Percentiles rank a stretch among this genome's conserved stretches.
Evolutionary conservation across 2,113 vertebrate genomes (phyloP).

Genomic region (Saccopteryx leptura): DNA sequence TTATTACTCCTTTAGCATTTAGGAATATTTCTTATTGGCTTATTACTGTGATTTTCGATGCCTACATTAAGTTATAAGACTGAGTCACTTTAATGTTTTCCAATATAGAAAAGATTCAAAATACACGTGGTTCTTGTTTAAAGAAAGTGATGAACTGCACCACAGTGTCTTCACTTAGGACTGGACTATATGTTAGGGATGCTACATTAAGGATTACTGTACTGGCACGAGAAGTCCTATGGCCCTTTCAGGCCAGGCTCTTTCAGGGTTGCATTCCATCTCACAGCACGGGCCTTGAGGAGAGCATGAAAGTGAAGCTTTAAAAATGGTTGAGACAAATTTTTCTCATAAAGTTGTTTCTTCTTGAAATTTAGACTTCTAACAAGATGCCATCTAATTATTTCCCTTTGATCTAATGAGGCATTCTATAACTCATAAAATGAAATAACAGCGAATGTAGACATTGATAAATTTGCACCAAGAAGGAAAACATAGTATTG

Average conservation of each 20-base stretch:
- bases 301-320: not conserved
- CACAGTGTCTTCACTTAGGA: not conserved
- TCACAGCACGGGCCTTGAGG: not conserved
- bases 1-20: conserved; percentile 37
- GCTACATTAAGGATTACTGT: not conserved
- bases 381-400: not conserved
- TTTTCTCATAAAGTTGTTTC: conserved; percentile 24
- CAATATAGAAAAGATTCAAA: not conserved
- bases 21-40: conserved; percentile 3
- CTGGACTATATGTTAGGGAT: not conserved
- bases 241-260: not conserved
- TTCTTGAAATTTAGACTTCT: conserved; percentile 51
- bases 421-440: not conserved
- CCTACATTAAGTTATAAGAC: conserved; percentile 14
- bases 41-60: conserved; percentile 26
- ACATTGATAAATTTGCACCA: conserved; percentile 6
- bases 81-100: not conserved
- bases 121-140: not conserved
- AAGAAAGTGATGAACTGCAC: not conserved
- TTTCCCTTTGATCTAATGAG: not conserved
- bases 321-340: not conserved
- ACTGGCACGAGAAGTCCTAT: accelerated
- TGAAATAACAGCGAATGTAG: not conserved
- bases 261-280: not conserved
- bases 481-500: not conserved